phyloP scores from a whole-genome alignment of 2,888 invertebrate genomes.

The Amblyjoppa proteus region DNA sequence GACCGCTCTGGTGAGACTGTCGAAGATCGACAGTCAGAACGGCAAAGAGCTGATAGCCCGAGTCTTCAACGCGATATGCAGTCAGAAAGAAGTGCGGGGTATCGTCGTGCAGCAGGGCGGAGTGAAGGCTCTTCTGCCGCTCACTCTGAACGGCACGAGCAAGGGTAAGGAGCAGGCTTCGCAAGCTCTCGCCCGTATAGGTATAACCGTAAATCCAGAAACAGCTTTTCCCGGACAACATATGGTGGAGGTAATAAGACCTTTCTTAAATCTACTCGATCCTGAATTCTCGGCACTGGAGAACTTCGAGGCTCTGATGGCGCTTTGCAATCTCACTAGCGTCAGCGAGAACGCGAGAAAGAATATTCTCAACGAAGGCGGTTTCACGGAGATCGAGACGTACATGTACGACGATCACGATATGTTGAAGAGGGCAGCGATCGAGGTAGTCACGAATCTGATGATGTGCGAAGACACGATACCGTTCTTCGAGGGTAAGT shows the following conservation, averaged over 20 bases:
- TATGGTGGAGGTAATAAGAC: conserved; percentile 94
- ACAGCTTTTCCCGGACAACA: conserved; percentile 99
- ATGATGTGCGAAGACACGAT: conserved; percentile 92
- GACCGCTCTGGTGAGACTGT: conserved; percentile 93
- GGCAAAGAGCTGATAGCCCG: conserved; percentile 96
- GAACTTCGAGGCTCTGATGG: conserved; percentile 98
- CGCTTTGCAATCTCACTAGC: conserved; percentile 97
- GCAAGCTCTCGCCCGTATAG: conserved; percentile 97
- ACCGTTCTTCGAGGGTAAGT: conserved; percentile 92
- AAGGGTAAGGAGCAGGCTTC: conserved; percentile 95
- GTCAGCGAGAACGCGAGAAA: conserved; percentile 92
- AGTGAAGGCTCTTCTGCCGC: conserved; percentile 93
- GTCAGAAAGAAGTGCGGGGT: conserved; percentile 93
- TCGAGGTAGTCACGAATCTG: conserved; percentile 96
- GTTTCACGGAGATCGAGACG: conserved; percentile 94
- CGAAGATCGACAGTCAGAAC: conserved; percentile 97
- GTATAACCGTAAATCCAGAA: conserved; percentile 98
- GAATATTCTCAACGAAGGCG: conserved; percentile 97
- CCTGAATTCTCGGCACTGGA: conserved; percentile 95
- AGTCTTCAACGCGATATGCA: conserved; percentile 95
- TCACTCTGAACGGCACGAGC: conserved; percentile 94
- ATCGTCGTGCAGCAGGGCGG: conserved; percentile 98
- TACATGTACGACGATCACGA: conserved; percentile 98
- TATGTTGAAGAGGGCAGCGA: conserved; percentile 94
- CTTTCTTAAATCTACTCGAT: conserved; percentile 93